Percentiles rank a stretch among this genome's conserved stretches.
Evolutionary conservation across 2,113 vertebrate genomes (phyloP).

Genomic region (Rissa tridactyla): DNA sequence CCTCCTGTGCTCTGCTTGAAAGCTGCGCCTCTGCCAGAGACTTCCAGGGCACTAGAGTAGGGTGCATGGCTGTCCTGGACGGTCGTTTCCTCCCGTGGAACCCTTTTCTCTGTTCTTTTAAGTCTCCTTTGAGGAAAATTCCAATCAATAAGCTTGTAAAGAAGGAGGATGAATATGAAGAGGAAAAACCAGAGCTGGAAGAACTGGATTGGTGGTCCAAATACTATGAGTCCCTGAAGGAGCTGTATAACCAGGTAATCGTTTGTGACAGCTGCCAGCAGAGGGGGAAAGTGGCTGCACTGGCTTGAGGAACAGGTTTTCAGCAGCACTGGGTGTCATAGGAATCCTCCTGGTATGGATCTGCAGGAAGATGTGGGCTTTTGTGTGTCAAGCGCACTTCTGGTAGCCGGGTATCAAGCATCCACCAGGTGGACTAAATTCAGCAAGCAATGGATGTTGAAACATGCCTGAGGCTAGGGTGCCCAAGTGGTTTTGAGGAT

Average conservation of each 20-base stretch:
- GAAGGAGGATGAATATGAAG: conserved; percentile 78
- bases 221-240: conserved; percentile 88
- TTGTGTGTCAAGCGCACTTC: not conserved
- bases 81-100: not conserved
- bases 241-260: conserved; percentile 81
- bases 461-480: not conserved
- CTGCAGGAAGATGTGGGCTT: not conserved
- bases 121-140: conserved; percentile 81
- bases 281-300: not conserved
- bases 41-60: not conserved
- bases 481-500: not conserved
- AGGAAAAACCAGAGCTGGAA: conserved; percentile 85
- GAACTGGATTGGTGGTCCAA: conserved; percentile 98
- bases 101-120: not conserved
- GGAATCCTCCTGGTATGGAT: not conserved
- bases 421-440: not conserved
- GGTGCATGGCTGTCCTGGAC: not conserved
- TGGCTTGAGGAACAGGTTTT: not conserved
- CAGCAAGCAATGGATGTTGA: not conserved
- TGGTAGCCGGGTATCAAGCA: not conserved
- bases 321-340: not conserved
- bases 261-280: not conserved
- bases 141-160: conserved; percentile 41
- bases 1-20: not conserved
- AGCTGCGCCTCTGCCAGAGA: not conserved